These are phyloP conservation scores for Arbacia lixula DNA, from an alignment of 53 echinoderm and acorn worm species.

Conservation along the genomic window DNA sequence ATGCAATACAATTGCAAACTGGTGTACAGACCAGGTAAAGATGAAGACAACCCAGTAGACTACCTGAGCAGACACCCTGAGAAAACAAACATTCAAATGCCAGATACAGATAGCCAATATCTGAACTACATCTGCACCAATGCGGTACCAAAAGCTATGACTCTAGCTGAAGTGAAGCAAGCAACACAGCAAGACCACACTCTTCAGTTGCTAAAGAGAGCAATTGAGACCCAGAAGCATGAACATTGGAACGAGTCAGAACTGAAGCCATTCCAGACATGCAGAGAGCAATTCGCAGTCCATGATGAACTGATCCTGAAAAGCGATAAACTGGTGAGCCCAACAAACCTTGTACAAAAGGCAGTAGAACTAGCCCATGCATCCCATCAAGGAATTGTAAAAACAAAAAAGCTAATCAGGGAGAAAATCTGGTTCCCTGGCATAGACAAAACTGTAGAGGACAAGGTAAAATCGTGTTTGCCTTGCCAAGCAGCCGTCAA, in stretches of 20 bases:
- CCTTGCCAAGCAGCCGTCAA: conserved; percentile 32
- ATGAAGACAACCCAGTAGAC: conserved; percentile 73
- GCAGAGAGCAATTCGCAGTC: conserved; percentile 57
- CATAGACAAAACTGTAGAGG: conserved; percentile 12
- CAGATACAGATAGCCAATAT: conserved; percentile 51
- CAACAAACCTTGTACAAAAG: conserved; percentile 27
- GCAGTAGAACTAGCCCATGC: conserved; percentile 54
- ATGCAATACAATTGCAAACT: conserved; percentile 73
- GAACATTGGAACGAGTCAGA: conserved; percentile 32
- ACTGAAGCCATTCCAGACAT: conserved; percentile 1
- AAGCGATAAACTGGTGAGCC: conserved; percentile 49
- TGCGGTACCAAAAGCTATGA: conserved; percentile 72
- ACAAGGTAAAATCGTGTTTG: conserved; percentile 28
- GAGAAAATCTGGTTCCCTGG: conserved; percentile 56
- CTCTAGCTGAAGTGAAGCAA: conserved; percentile 36
- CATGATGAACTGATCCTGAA: conserved; percentile 42
- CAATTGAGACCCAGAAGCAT: conserved; percentile 13
- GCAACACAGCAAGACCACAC: conserved; percentile 49
- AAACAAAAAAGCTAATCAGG: conserved; percentile 55
- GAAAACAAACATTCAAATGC: neutral
- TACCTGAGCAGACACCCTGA: conserved; percentile 66
- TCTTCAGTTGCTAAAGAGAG: conserved; percentile 14
- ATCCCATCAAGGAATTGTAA: conserved; percentile 64
- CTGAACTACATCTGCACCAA: conserved; percentile 65
- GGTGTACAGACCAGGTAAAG: conserved; percentile 64